phyloP scores from a whole-genome alignment of 2,797 vertebrate species.

The Acestrorhynchus altus region DNA sequence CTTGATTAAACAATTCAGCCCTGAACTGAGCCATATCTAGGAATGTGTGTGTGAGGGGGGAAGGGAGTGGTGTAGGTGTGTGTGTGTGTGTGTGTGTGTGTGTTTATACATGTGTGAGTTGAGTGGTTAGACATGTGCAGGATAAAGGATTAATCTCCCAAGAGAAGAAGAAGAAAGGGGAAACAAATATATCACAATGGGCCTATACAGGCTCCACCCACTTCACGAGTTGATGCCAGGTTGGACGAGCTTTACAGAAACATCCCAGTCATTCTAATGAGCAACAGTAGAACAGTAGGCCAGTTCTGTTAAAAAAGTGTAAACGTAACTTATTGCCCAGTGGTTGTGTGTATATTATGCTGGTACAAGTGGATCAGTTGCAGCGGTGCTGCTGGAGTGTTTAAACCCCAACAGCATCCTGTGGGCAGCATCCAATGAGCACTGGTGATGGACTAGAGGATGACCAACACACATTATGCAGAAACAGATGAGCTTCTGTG shows the following conservation, averaged over 20 bases:
- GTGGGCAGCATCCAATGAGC: too few species aligned
- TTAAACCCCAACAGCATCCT: too few species aligned
- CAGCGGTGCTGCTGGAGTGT: too few species aligned
- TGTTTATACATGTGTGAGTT: background rate
- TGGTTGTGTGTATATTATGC: too few species aligned
- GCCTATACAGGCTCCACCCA: background rate
- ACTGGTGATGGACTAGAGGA: too few species aligned
- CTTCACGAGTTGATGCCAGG: background rate
- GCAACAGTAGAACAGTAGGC: background rate
- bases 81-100: background rate
- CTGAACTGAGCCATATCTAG: conserved; percentile 30
- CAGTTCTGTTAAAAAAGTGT: too few species aligned
- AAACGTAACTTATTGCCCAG: too few species aligned
- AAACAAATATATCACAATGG: background rate
- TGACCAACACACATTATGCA: too few species aligned
- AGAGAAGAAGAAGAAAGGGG: background rate
- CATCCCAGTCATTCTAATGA: too few species aligned
- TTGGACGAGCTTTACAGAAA: background rate
- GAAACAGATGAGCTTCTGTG: too few species aligned
- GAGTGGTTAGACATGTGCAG: background rate
- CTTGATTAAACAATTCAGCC: conserved; percentile 49
- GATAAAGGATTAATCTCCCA: background rate
- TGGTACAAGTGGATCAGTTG: too few species aligned
- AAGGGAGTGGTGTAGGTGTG: too few species aligned
- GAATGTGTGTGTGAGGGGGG: conserved; percentile 1